Evolutionary conservation across 2,113 vertebrate genomes (phyloP).

Genomic region (Dromaius novaehollandiae): DNA sequence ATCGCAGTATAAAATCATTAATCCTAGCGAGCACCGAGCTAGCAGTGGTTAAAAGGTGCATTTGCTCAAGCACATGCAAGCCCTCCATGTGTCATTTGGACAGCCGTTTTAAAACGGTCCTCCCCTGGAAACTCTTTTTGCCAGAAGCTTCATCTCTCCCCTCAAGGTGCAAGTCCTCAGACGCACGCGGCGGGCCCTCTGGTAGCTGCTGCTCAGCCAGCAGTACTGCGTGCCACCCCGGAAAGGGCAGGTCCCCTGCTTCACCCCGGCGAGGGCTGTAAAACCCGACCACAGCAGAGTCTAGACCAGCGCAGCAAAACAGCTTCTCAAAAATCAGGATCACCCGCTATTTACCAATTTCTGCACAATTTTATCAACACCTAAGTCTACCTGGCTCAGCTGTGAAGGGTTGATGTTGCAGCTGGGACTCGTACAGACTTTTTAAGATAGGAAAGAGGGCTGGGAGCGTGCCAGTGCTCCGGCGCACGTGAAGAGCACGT

Average conservation of each 20-base stretch:
- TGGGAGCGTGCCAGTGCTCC: neutral
- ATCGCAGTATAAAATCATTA: neutral
- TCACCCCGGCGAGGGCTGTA: neutral
- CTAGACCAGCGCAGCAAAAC: rapidly evolving
- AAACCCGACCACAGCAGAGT: neutral
- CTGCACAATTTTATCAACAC: neutral
- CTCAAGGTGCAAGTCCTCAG: neutral
- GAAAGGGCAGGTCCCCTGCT: neutral
- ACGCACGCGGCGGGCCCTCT: neutral
- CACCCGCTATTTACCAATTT: neutral
- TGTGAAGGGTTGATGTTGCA: neutral
- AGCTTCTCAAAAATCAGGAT: neutral
- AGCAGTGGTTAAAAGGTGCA: neutral
- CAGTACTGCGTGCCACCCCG: neutral
- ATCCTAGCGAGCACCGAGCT: neutral
- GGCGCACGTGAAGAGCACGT: neutral
- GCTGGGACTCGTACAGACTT: neutral
- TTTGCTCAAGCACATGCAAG: neutral
- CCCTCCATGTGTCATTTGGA: neutral
- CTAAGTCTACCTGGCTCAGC: neutral
- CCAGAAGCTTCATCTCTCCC: neutral
- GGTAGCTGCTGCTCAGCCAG: neutral
- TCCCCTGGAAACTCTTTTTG: neutral
- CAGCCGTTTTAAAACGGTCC: neutral
- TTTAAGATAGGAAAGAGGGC: rapidly evolving